Conservation (phyloP, 2,797 vertebrate genomes). For the Hipposideros larvatus region DNA sequence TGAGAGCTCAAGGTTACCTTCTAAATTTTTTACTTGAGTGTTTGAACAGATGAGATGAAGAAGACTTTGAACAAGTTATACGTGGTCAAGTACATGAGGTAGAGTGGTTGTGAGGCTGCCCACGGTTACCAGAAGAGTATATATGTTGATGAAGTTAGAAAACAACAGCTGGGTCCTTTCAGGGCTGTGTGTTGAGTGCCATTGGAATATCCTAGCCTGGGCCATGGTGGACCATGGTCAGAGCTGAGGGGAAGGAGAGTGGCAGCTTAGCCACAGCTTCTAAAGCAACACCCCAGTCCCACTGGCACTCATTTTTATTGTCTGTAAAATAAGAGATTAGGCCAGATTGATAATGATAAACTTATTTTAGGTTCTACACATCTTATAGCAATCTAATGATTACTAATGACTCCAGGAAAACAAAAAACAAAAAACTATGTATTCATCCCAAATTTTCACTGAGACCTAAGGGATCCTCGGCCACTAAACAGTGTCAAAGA, state of each 20-base stretch:
- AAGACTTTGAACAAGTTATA: not conserved
- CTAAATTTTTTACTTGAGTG: not conserved
- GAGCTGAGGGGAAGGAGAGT: not conserved
- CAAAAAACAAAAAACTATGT: not conserved
- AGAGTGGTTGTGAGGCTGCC: not conserved
- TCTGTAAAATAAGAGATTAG: not conserved
- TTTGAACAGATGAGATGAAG: not conserved
- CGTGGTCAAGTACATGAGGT: not conserved
- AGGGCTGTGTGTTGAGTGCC: not conserved
- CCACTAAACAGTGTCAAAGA: not conserved
- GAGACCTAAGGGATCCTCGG: not conserved
- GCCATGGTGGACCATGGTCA: accelerated
- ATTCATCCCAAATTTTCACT: not conserved
- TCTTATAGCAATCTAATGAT: not conserved
- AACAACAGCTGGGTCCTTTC: not conserved
- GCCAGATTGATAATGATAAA: not conserved
- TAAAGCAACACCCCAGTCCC: not conserved
- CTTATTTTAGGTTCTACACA: not conserved
- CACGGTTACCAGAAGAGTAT: not conserved
- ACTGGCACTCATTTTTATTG: not conserved
- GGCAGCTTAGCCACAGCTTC: not conserved
- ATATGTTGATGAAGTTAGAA: not conserved
- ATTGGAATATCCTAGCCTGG: not conserved
- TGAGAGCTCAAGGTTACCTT: not conserved
- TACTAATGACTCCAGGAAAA: not conserved